These are phyloP conservation scores for Coecobrya sp. DNA, from an alignment of 2,888 invertebrate species.

Conservation along the genomic window DNA sequence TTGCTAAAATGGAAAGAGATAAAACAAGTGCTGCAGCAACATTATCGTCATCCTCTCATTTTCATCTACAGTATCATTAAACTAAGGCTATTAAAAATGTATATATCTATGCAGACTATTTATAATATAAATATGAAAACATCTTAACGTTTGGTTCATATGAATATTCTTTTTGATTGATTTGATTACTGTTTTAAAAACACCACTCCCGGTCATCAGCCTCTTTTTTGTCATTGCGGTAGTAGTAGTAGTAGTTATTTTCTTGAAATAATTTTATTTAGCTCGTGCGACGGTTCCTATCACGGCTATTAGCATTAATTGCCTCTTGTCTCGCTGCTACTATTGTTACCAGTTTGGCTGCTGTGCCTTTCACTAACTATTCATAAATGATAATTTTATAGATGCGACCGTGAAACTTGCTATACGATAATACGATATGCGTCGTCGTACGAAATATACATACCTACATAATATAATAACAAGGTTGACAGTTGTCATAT, in stretches of 20 bases:
- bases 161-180: not conserved
- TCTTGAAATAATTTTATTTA: too few relatives aligned
- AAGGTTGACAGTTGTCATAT: too few relatives aligned
- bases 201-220: slow-evolving; percentile 8
- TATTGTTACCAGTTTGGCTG: too few relatives aligned
- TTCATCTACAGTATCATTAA: not conserved
- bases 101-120: not conserved
- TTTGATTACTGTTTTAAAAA: not conserved
- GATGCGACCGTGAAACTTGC: too few relatives aligned
- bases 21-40: not conserved
- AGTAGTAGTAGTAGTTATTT: not conserved
- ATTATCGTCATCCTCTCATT: not conserved
- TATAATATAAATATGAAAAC: not conserved
- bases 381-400: too few relatives aligned
- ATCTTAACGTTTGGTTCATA: not conserved
- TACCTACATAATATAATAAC: too few relatives aligned
- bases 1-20: not conserved
- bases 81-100: too few relatives aligned
- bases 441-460: too few relatives aligned
- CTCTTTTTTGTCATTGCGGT: not conserved
- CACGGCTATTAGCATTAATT: not conserved
- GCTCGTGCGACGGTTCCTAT: not conserved
- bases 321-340: too few relatives aligned
- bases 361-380: too few relatives aligned
- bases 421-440: too few relatives aligned